Percentiles rank a stretch among this genome's conserved stretches.
phyloP scores from a whole-genome alignment of 2,113 vertebrate species.

The Pantherophis guttatus region DNA sequence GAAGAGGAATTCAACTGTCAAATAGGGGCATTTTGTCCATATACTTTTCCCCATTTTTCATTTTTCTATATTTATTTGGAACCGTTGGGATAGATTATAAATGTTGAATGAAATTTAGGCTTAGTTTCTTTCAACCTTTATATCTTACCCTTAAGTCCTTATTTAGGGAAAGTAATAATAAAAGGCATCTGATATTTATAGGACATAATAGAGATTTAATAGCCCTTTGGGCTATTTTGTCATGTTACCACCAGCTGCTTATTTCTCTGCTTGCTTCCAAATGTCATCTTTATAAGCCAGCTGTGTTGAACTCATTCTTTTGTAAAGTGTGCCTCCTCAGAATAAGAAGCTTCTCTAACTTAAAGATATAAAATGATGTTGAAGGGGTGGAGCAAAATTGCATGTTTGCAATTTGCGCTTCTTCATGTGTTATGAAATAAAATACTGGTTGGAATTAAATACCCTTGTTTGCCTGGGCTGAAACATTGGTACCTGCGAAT shows the following conservation, averaged over 20 bases:
- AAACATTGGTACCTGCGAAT: background rate
- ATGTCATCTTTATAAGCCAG: background rate
- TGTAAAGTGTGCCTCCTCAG: slow-evolving; percentile 22
- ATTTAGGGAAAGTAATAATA: background rate
- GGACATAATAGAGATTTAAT: background rate
- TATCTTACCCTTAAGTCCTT: background rate
- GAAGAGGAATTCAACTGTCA: background rate
- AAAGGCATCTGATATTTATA: background rate
- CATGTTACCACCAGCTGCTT: background rate
- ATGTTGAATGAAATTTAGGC: background rate
- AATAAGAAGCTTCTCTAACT: background rate
- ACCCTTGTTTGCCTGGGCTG: too few species aligned
- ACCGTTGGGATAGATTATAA: background rate
- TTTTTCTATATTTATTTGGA: background rate
- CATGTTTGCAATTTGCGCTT: slow-evolving; percentile 5
- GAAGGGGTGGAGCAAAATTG: background rate
- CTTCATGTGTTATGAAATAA: background rate
- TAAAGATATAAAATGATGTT: background rate
- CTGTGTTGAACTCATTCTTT: background rate
- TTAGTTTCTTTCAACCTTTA: background rate
- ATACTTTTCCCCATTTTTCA: background rate
- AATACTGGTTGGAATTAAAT: background rate
- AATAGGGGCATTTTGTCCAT: background rate
- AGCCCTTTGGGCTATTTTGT: background rate
- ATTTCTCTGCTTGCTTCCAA: background rate